Percentiles rank a stretch among this genome's conserved stretches.
Conservation (phyloP, 2,888 invertebrate species). For the Spialia ferax region DNA sequence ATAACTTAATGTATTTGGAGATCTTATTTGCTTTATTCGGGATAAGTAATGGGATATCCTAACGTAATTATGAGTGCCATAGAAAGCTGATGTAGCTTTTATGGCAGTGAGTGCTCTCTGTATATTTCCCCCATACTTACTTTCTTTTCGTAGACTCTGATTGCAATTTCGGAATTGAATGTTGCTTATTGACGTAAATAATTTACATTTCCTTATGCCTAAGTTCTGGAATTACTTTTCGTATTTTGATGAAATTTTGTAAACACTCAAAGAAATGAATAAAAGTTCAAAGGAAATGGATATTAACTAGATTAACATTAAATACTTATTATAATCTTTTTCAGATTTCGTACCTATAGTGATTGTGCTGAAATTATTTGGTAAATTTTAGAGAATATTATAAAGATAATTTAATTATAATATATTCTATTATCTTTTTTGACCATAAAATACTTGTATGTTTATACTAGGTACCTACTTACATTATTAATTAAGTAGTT, state of each 20-base stretch:
- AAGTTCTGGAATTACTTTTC: conserved; percentile 12
- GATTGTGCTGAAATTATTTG: too few relatives aligned
- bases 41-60: conserved; percentile 27
- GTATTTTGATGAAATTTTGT: conserved; percentile 20
- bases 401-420: too few relatives aligned
- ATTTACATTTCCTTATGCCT: conserved; percentile 17
- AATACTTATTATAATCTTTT: conserved; percentile 1
- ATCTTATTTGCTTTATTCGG: conserved; percentile 19
- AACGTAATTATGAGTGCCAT: conserved; percentile 20
- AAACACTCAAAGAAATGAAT: too few relatives aligned
- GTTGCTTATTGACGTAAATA: conserved; percentile 32
- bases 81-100: conserved; percentile 33
- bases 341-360: too few relatives aligned
- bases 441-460: too few relatives aligned
- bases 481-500: too few relatives aligned
- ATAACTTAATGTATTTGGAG: conserved; percentile 36
- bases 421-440: too few relatives aligned
- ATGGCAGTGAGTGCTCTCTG: conserved; percentile 18
- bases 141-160: conserved; percentile 26
- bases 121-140: conserved; percentile 13
- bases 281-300: neutral
- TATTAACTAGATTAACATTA: neutral
- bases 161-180: conserved; percentile 39
- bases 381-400: too few relatives aligned
- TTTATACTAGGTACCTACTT: too few relatives aligned